Evolutionary conservation across 1,140 invertebrate species (phyloP).

Genomic region (Drosophila kanapiae): DNA sequence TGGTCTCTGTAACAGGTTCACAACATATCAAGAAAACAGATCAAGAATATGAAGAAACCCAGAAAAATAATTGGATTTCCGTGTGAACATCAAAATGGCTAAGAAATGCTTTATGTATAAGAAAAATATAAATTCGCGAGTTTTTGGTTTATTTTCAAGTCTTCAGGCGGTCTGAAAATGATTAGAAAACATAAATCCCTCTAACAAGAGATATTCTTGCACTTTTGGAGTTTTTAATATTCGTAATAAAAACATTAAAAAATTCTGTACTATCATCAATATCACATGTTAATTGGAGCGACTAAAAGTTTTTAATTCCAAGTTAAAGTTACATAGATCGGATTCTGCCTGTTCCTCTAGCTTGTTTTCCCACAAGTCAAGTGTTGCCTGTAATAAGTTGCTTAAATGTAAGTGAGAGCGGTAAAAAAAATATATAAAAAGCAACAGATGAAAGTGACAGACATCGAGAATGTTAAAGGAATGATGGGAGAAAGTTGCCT

Average conservation of each 20-base stretch:
- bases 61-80: not conserved
- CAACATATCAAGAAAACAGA: not conserved
- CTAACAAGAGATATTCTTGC: no score
- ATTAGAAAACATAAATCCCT: no score
- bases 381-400: not conserved
- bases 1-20: conserved; percentile 32
- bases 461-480: conserved; percentile 15
- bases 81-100: not conserved
- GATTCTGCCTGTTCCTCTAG: not conserved
- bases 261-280: no score
- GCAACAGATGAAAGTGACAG: conserved; percentile 18
- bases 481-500: conserved; percentile 24
- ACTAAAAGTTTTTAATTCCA: no score
- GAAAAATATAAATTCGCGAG: not conserved
- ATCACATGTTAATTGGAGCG: no score
- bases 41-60: not conserved
- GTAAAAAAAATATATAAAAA: not conserved
- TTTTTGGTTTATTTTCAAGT: no score
- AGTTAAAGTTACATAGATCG: no score
- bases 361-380: not conserved
- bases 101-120: not conserved
- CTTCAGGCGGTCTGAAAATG: no score
- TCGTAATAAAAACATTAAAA: no score
- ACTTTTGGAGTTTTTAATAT: no score
- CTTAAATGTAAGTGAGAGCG: not conserved